These are phyloP conservation scores for Sisor rabdophorus DNA, from an alignment of 2,113 vertebrate species.

Conservation along the genomic window DNA sequence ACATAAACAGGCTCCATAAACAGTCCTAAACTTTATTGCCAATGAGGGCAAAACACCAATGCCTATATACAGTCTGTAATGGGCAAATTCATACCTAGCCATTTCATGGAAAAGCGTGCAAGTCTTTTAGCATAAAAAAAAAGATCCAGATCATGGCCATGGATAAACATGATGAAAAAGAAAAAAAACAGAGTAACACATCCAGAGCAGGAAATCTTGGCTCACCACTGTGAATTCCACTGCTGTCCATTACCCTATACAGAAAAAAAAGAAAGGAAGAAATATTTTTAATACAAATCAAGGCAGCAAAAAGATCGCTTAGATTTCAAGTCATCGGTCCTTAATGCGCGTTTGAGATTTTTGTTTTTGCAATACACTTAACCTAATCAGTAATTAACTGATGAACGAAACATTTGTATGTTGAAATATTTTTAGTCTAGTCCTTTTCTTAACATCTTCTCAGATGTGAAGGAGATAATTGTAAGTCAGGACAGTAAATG, in stretches of 20 bases:
- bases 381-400: background rate
- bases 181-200: background rate
- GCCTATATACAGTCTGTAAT: constrained; percentile 1
- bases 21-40: constrained; percentile 5
- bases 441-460: no score
- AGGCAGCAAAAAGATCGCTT: background rate
- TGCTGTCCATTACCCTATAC: constrained; percentile 40
- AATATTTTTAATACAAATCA: background rate
- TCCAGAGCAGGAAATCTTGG: constrained; percentile 53
- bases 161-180: constrained; percentile 21
- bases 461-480: no score
- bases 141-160: background rate
- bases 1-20: constrained; percentile 7
- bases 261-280: background rate
- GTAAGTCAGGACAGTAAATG: no score
- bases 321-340: background rate
- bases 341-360: background rate
- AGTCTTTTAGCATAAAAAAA: constrained; percentile 3
- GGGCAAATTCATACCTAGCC: background rate
- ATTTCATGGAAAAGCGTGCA: constrained; percentile 1
- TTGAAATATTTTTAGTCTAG: no score
- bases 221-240: constrained; percentile 41
- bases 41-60: constrained; percentile 1
- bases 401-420: background rate
- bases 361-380: background rate